Conservation (phyloP, 2,113 vertebrate species). For the Trichomycterus rosablanca region DNA sequence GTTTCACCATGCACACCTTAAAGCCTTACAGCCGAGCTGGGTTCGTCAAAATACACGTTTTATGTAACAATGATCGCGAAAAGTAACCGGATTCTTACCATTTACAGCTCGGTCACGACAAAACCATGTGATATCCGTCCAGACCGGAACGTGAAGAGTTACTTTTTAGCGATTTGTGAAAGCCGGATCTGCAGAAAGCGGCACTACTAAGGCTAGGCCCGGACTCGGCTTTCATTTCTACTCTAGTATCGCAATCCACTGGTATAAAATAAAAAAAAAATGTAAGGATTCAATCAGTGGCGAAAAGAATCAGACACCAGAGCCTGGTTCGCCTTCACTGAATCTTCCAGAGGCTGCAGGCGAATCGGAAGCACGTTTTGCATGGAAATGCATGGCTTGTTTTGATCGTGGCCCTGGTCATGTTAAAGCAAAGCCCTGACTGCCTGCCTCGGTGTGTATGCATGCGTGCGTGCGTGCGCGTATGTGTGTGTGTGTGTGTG, state of each 20-base stretch:
- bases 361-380: constrained; percentile 47
- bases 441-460: constrained; percentile 52
- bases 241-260: constrained; percentile 61
- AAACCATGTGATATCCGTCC: constrained; percentile 56
- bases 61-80: constrained; percentile 42
- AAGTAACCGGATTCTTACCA: constrained; percentile 66
- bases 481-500: constrained; percentile 15
- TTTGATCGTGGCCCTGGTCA: constrained; percentile 66
- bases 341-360: constrained; percentile 42
- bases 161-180: constrained; percentile 63
- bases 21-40: constrained; percentile 1
- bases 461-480: constrained; percentile 11
- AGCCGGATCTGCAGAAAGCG: constrained; percentile 67
- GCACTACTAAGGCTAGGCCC: constrained; percentile 66
- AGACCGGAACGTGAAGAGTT: constrained; percentile 58
- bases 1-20: background rate
- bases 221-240: constrained; percentile 71
- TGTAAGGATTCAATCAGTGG: constrained; percentile 46
- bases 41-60: constrained; percentile 44
- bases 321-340: constrained; percentile 46
- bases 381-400: constrained; percentile 65
- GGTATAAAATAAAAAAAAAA: constrained; percentile 46
- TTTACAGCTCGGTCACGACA: constrained; percentile 64
- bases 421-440: constrained; percentile 72
- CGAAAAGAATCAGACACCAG: constrained; percentile 46